Conservation (phyloP, 2,797 vertebrate genomes). For the Erpetoichthys calabaricus region DNA sequence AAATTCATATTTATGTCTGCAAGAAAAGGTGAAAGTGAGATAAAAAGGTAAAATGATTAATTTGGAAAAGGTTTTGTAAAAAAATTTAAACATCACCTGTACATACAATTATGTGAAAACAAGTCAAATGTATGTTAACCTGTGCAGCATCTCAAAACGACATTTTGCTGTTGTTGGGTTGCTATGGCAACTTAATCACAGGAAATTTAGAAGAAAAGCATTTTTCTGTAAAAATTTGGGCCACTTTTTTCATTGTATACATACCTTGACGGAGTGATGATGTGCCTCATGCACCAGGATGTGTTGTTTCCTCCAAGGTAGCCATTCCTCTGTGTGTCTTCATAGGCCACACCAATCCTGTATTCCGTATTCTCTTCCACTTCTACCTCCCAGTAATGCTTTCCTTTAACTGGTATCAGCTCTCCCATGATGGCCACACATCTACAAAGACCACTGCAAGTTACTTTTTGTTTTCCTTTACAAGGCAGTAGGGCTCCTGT, state of each 20-base stretch:
- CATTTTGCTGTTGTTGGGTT: conserved; percentile 16
- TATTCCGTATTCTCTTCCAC: conserved; percentile 63
- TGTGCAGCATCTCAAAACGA: conserved; percentile 1
- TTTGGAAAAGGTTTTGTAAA: not conserved
- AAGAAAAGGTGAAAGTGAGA: conserved; percentile 1
- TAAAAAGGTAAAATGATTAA: conserved; percentile 13
- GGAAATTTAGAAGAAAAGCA: not conserved
- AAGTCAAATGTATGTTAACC: conserved; percentile 2
- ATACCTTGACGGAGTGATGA: conserved; percentile 69
- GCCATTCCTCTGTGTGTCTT: conserved; percentile 63
- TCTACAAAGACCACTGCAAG: conserved; percentile 35
- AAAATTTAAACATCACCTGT: not conserved
- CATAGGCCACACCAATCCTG: conserved; percentile 66
- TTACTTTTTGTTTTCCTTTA: too few species aligned
- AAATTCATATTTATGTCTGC: conserved; percentile 80
- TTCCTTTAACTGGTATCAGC: conserved; percentile 64
- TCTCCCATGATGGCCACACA: conserved; percentile 73
- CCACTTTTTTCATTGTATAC: not conserved
- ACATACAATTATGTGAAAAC: not conserved
- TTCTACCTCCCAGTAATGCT: conserved; percentile 84
- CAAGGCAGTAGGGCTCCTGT: not conserved
- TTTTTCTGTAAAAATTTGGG: too few species aligned
- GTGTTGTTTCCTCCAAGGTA: conserved; percentile 63
- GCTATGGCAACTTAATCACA: conserved; percentile 27
- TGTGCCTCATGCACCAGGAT: conserved; percentile 86